These are phyloP conservation scores for Aromia moschata DNA, from an alignment of 2,888 invertebrate genomes.

Conservation along the genomic window DNA sequence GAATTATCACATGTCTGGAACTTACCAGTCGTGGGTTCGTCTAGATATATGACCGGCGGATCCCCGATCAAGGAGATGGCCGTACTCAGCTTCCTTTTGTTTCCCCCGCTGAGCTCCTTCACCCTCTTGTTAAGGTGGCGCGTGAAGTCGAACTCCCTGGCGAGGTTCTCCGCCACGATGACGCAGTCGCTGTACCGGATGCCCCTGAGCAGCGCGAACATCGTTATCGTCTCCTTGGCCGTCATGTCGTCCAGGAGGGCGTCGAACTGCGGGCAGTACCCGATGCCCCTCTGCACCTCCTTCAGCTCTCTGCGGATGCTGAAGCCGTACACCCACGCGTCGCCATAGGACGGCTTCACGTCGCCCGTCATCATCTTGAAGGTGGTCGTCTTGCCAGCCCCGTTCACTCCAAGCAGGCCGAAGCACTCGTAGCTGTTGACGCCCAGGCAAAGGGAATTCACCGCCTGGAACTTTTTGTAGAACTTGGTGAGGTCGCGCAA, in stretches of 20 bases:
- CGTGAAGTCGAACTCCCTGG: slow-evolving; percentile 61
- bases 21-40: slow-evolving; percentile 67
- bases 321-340: slow-evolving; percentile 70
- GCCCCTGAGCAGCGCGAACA: slow-evolving; percentile 66
- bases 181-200: slow-evolving; percentile 55
- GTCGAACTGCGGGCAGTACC: slow-evolving; percentile 70
- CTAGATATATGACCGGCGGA: slow-evolving; percentile 66
- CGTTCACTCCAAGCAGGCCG: slow-evolving; percentile 84
- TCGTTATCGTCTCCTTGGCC: slow-evolving; percentile 65
- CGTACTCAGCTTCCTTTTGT: slow-evolving; percentile 67
- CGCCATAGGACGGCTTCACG: slow-evolving; percentile 74
- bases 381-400: slow-evolving; percentile 88
- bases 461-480: slow-evolving; percentile 73
- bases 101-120: slow-evolving; percentile 65
- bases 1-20: too few relatives aligned
- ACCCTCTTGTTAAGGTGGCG: slow-evolving; percentile 63
- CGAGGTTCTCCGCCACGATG: slow-evolving; percentile 56
- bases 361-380: slow-evolving; percentile 93
- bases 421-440: slow-evolving; percentile 81
- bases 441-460: slow-evolving; percentile 73
- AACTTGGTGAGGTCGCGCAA: slow-evolving; percentile 80
- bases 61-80: slow-evolving; percentile 67
- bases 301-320: slow-evolving; percentile 65
- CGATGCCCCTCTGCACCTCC: slow-evolving; percentile 67
- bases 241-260: slow-evolving; percentile 67